phyloP scores from a whole-genome alignment of 2,888 invertebrate species.

The Caradrina kadenii region DNA sequence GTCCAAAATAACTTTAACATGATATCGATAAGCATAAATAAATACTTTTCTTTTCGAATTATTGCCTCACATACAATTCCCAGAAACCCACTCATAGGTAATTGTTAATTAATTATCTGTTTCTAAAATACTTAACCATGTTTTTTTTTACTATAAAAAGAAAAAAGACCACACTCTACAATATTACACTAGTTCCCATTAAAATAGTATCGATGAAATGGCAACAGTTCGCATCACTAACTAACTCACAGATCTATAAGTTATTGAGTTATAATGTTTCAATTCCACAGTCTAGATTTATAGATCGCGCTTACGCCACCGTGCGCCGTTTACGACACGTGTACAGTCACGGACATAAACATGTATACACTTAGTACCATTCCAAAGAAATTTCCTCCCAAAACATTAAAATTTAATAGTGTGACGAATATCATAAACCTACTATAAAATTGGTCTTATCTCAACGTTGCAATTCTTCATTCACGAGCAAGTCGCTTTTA shows the following conservation, averaged over 20 bases:
- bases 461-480: too few relatives aligned
- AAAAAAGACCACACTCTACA: not conserved
- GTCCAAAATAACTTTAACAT: not conserved
- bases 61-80: too few relatives aligned
- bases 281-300: slow-evolving; percentile 62
- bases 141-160: too few relatives aligned
- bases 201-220: slow-evolving; percentile 44
- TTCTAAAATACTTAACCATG: too few relatives aligned
- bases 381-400: too few relatives aligned
- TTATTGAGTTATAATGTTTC: slow-evolving; percentile 67
- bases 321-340: not conserved
- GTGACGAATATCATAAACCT: too few relatives aligned
- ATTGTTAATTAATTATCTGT: too few relatives aligned
- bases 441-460: too few relatives aligned
- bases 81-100: too few relatives aligned
- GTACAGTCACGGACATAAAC: not conserved
- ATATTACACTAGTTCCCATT: not conserved
- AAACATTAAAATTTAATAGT: too few relatives aligned
- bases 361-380: too few relatives aligned
- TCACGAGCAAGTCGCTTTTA: too few relatives aligned
- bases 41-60: not conserved
- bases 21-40: not conserved
- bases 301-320: slow-evolving; percentile 40
- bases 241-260: slow-evolving; percentile 42
- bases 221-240: slow-evolving; percentile 50